Base-by-base conservation (phyloP, 2,888 invertebrate species). In the Tipula confusa region DNA sequence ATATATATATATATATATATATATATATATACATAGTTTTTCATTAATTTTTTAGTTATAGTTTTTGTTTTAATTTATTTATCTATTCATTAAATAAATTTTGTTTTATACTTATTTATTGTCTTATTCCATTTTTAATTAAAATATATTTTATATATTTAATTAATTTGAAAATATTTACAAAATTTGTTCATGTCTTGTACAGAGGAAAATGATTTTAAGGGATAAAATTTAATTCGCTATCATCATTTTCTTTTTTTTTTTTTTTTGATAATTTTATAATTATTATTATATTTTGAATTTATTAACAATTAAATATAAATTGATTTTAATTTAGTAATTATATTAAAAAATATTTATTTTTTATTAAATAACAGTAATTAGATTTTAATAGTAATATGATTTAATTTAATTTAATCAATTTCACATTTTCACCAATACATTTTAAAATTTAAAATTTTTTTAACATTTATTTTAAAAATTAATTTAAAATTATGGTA, bases 81-180 rank as follows among this genome's bases (percentile, higher is more conserved):
- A n/a, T n/a, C n/a, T n/a, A n/a, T n/a, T n/a, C n/a, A n/a, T n/a
- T 64, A 24, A 64, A 64, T 64, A 64, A 64, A 18, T 64, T n/a
- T 64, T 24, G 9, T 24, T 64, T 64, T 64, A 64, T 64, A 24
- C 64, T 64, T 64, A 64, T 64, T 64, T 64, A 64, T 64, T 64
- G 64, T 64, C 64, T 18, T 64, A 43, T 64, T 64, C 64, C 64
- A 64, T 64, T 64, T 64, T 43, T 64, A 24, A 64, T 64, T 64
- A 24, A 64, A 24, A 9, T 64, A 64, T 38, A 13, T n/a, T n/a
- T n/a, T 13, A 38, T 38, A 5, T 31, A 38, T 24, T 24, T 64
- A 24, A 24, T 64, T 64, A 64, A 64, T 64, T 64, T 64, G 64
- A 64, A 64, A 64, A 24, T 64, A 64, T 64, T 64, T 64, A 64